Conservation (phyloP, 2,888 invertebrate genomes). For the Trichogramma evanescens region DNA sequence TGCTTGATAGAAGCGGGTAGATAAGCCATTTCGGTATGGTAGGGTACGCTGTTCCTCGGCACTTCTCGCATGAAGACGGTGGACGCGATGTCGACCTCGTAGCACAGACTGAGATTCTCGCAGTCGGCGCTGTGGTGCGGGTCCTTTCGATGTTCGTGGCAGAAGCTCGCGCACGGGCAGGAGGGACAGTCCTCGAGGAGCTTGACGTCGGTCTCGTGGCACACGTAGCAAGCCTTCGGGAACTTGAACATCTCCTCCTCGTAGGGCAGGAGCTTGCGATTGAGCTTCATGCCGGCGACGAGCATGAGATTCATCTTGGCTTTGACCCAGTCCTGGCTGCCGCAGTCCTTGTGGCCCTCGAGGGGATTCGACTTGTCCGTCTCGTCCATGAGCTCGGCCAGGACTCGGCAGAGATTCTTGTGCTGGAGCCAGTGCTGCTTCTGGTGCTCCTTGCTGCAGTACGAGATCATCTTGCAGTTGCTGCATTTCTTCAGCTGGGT, state of each 20-base stretch:
- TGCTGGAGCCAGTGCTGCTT: conserved; percentile 40
- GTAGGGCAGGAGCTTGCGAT: conserved; percentile 26
- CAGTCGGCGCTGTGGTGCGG: conserved; percentile 26
- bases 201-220: conserved; percentile 28
- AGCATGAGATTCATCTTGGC: conserved; percentile 33
- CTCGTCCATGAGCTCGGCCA: conserved; percentile 25
- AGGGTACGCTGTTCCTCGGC: conserved; percentile 27
- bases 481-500: conserved; percentile 36
- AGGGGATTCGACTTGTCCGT: conserved; percentile 21
- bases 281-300: conserved; percentile 24
- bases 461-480: conserved; percentile 39
- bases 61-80: conserved; percentile 21
- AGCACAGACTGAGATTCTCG: conserved; percentile 27
- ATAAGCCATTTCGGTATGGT: conserved; percentile 22
- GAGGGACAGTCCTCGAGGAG: conserved; percentile 29
- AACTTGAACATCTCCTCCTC: conserved; percentile 38
- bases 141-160: conserved; percentile 26
- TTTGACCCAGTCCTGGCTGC: conserved; percentile 25
- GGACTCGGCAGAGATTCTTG: conserved; percentile 34
- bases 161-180: conserved; percentile 36
- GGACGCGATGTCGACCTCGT: conserved; percentile 29
- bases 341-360: conserved; percentile 14
- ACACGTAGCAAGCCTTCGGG: conserved; percentile 34
- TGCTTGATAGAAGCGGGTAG: conserved; percentile 30
- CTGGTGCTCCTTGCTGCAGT: conserved; percentile 40